Evolutionary conservation across 2,888 invertebrate species (phyloP).

Genomic region (Eupithecia insigniata): DNA sequence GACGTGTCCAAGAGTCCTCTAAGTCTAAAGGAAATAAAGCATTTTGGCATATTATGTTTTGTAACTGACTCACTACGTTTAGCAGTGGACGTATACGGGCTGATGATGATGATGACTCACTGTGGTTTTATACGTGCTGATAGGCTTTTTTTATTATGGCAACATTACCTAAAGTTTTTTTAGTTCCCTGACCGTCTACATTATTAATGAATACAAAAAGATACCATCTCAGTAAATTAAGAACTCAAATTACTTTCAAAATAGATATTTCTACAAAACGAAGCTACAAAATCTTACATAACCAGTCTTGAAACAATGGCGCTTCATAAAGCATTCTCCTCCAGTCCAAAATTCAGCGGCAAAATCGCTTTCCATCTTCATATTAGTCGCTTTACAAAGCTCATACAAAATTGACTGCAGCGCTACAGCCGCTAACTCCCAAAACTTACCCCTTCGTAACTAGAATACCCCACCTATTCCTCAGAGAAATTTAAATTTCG

Average conservation of each 20-base stretch:
- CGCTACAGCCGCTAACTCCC: slow-evolving; percentile 59
- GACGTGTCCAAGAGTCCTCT: no score
- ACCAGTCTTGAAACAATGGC: slow-evolving; percentile 36
- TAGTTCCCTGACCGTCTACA: no score
- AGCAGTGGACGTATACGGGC: no score
- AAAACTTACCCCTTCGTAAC: slow-evolving; percentile 46
- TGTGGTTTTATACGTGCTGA: no score
- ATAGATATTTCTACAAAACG: slow-evolving; percentile 12
- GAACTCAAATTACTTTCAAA: neutral
- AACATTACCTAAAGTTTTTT: no score
- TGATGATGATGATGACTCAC: no score
- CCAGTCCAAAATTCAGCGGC: slow-evolving; percentile 36
- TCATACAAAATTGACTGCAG: slow-evolving; percentile 55
- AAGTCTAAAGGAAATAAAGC: no score
- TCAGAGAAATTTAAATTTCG: slow-evolving; percentile 81
- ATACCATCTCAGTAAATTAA: no score
- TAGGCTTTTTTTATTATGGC: no score
- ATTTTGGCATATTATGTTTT: no score
- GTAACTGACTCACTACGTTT: no score
- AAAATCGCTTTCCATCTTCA: slow-evolving; percentile 41
- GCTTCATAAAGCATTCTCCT: slow-evolving; percentile 35
- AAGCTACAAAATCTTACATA: slow-evolving; percentile 37
- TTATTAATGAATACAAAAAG: no score
- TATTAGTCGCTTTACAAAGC: slow-evolving; percentile 54
- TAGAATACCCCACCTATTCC: slow-evolving; percentile 77